phyloP scores from a whole-genome alignment of 2,888 invertebrate species.

The Spisula solida region DNA sequence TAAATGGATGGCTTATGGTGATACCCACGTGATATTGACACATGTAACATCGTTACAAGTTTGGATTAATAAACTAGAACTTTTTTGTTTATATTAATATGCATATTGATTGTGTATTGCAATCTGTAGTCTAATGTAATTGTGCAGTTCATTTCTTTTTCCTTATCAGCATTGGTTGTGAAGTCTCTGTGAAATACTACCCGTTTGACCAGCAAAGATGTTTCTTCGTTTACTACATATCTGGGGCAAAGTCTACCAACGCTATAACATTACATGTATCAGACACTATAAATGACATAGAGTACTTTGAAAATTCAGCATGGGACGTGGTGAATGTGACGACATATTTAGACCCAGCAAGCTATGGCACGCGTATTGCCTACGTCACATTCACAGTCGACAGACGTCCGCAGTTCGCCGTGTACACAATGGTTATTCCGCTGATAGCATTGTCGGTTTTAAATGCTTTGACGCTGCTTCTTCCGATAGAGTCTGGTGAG shows the following conservation, averaged over 20 bases:
- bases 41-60: too few relatives aligned
- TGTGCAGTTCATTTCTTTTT: too few relatives aligned
- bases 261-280: not conserved
- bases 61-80: too few relatives aligned
- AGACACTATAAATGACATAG: not conserved
- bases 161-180: not conserved
- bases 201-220: constrained; percentile 30
- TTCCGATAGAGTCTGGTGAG: constrained; percentile 30
- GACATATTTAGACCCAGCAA: not conserved
- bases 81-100: too few relatives aligned
- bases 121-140: too few relatives aligned
- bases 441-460: not conserved
- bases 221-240: not conserved
- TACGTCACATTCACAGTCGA: not conserved
- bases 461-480: constrained; percentile 18
- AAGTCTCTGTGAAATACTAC: constrained; percentile 23
- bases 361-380: not conserved
- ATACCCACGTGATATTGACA: too few relatives aligned
- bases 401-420: not conserved
- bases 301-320: constrained; percentile 1
- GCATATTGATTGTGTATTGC: too few relatives aligned
- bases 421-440: constrained; percentile 6
- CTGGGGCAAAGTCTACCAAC: not conserved
- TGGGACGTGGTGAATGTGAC: not conserved
- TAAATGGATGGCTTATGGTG: too few relatives aligned